phyloP scores from a whole-genome alignment of 2,888 invertebrate genomes.

The Dasysyrphus tricinctus region DNA sequence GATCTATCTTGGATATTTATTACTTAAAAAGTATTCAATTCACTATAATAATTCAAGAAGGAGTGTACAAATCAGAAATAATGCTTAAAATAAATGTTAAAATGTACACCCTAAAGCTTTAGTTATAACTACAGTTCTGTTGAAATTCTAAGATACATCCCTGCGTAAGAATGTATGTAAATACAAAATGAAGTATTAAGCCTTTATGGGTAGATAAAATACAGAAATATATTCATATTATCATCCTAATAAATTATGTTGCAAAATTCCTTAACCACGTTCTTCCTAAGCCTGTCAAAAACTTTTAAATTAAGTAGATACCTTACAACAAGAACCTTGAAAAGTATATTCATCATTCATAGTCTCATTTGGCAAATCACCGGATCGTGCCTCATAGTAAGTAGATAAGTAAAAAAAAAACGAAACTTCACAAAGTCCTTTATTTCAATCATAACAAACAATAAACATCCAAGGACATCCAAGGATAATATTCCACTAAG shows the following conservation, averaged over 20 bases:
- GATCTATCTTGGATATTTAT: background rate
- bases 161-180: background rate
- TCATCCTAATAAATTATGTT: constrained; percentile 2
- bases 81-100: too few species aligned
- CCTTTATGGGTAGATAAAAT: background rate
- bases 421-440: constrained; percentile 39
- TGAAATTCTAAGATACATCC: background rate
- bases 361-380: constrained; percentile 32
- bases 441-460: constrained; percentile 58
- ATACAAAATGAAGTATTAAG: background rate
- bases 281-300: constrained; percentile 15
- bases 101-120: too few species aligned
- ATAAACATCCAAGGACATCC: constrained; percentile 54
- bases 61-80: too few species aligned
- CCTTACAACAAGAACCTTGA: constrained; percentile 43
- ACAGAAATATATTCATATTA: background rate
- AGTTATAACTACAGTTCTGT: background rate
- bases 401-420: background rate
- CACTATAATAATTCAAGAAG: too few species aligned
- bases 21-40: too few species aligned
- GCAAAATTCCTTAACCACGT: background rate
- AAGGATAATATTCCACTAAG: constrained; percentile 32
- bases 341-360: constrained; percentile 51
- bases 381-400: constrained; percentile 35
- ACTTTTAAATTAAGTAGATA: constrained; percentile 24